phyloP scores from a whole-genome alignment of 1,140 invertebrate genomes.

The Lysiphlebus fabarum region DNA sequence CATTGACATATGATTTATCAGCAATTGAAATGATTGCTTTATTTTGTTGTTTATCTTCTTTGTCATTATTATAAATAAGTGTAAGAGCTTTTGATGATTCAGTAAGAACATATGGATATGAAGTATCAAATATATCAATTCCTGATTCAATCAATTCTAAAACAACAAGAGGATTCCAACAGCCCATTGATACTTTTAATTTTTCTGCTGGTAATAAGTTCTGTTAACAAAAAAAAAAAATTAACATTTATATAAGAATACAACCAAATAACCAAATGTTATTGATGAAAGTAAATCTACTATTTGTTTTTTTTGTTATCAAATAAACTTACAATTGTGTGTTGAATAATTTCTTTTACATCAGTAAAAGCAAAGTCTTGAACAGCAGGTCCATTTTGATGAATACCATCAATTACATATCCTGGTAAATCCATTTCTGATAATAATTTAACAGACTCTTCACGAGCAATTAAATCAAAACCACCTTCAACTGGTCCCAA shows the following conservation, averaged over 20 bases:
- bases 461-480: constrained; percentile 60
- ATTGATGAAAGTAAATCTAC: too few species aligned
- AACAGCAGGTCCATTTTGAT: constrained; percentile 64
- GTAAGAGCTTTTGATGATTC: constrained; percentile 62
- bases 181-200: constrained; percentile 64
- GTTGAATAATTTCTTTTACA: constrained; percentile 61
- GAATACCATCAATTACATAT: constrained; percentile 77
- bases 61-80: constrained; percentile 52
- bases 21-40: constrained; percentile 47
- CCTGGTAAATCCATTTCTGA: constrained; percentile 61
- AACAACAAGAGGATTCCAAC: constrained; percentile 65
- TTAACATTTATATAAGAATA: too few species aligned
- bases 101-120: constrained; percentile 64
- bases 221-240: constrained; percentile 50
- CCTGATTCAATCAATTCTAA: constrained; percentile 66
- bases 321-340: constrained; percentile 57
- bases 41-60: constrained; percentile 23
- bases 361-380: constrained; percentile 59
- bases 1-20: constrained; percentile 60
- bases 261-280: too few species aligned
- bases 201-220: constrained; percentile 63
- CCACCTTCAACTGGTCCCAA: constrained; percentile 76
- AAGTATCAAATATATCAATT: constrained; percentile 80
- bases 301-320: too few species aligned
- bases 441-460: constrained; percentile 62